Evolutionary conservation across 2,113 vertebrate genomes (phyloP).

Genomic region (Psephotus haematonotus): DNA sequence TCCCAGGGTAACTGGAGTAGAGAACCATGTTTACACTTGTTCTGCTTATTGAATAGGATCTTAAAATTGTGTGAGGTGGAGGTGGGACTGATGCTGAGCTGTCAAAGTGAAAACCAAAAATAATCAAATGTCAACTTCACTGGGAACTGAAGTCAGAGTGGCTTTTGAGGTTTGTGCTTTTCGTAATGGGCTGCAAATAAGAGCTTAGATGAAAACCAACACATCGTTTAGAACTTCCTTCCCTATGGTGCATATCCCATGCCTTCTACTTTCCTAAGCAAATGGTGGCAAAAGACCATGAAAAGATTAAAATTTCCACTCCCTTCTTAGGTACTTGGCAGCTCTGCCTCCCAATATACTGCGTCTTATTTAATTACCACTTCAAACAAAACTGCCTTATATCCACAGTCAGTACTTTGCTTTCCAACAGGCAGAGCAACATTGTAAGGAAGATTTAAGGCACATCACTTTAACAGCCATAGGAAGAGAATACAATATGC

Average conservation of each 20-base stretch:
- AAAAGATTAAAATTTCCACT: not conserved
- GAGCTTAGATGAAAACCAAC: not conserved
- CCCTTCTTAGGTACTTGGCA: not conserved
- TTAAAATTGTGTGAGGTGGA: slow-evolving; percentile 19
- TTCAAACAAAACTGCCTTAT: slow-evolving; percentile 3
- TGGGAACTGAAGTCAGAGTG: not conserved
- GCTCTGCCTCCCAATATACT: not conserved
- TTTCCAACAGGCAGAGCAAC: not conserved
- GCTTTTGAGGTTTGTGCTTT: not conserved
- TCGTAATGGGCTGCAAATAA: not conserved
- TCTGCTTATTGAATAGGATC: slow-evolving; percentile 39
- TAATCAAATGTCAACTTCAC: not conserved
- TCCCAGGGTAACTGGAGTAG: not conserved
- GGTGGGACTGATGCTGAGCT: not conserved
- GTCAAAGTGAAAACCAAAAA: not conserved
- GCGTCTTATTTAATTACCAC: slow-evolving; percentile 23
- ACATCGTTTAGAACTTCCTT: not conserved
- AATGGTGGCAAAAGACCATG: not conserved
- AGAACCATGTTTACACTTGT: slow-evolving; percentile 14
- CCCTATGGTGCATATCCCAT: not conserved
- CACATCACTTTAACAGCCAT: accelerated
- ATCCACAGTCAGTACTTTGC: not conserved
- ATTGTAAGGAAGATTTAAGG: not conserved
- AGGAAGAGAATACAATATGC: not conserved
- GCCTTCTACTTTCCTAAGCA: not conserved